Percentiles rank a stretch among this genome's conserved stretches.
Conservation (phyloP, 2,113 vertebrate species). For the Cariama cristata region DNA sequence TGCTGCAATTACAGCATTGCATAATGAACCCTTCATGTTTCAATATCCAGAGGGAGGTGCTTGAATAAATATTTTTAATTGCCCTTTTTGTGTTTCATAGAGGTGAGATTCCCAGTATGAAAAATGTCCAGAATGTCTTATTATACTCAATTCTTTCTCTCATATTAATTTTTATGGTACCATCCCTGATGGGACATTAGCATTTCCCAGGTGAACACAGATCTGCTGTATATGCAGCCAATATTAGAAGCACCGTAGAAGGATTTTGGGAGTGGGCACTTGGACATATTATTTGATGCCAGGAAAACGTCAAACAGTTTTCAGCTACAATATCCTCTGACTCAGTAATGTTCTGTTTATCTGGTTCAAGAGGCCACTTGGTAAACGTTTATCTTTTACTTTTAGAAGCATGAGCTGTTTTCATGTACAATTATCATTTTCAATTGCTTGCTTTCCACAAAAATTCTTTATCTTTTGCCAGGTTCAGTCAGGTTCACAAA, state of each 20-base stretch:
- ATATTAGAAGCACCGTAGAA: not conserved
- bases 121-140: not conserved
- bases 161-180: not conserved
- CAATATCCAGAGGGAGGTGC: slow-evolving; percentile 1
- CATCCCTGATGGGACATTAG: not conserved
- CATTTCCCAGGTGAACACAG: not conserved
- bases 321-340: not conserved
- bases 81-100: not conserved
- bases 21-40: slow-evolving; percentile 27
- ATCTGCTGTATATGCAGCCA: not conserved
- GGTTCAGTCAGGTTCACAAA: not conserved
- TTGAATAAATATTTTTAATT: slow-evolving; percentile 61
- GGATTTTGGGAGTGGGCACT: not conserved
- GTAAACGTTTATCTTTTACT: slow-evolving; percentile 38
- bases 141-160: not conserved
- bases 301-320: not conserved
- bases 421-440: not conserved
- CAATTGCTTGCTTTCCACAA: not conserved
- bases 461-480: not conserved
- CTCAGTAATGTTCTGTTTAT: not conserved
- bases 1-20: not conserved
- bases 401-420: slow-evolving; percentile 19
- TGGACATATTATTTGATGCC: not conserved
- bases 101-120: slow-evolving; percentile 4
- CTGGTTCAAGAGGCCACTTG: slow-evolving; percentile 22